These are phyloP conservation scores for Drosophila recens DNA, from an alignment of 2,888 invertebrate species.

Conservation along the genomic window DNA sequence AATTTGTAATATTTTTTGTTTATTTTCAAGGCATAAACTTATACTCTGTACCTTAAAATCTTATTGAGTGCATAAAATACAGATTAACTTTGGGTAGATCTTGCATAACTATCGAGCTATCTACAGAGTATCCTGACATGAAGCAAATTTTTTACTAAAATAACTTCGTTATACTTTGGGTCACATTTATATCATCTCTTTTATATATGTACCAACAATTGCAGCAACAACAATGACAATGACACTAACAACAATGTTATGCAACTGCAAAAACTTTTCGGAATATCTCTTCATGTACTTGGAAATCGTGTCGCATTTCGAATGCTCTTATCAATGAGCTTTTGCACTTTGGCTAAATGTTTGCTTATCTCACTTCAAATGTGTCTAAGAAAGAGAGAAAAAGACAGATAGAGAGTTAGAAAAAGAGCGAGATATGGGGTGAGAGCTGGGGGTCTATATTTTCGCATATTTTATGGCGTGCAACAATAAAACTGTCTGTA, in stretches of 20 bases:
- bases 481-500: slow-evolving; percentile 59
- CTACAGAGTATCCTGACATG: background rate
- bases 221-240: background rate
- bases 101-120: background rate
- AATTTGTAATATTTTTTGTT: too few species aligned
- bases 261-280: slow-evolving; percentile 19
- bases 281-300: background rate
- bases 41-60: too few species aligned
- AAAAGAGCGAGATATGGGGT: background rate
- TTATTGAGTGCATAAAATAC: too few species aligned
- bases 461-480: slow-evolving; percentile 33
- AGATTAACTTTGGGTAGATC: too few species aligned
- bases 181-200: background rate
- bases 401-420: background rate
- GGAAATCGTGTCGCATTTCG: slow-evolving; percentile 6
- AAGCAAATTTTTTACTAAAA: background rate
- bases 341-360: slow-evolving; percentile 36
- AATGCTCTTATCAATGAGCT: slow-evolving; percentile 44
- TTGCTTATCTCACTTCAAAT: slow-evolving; percentile 4
- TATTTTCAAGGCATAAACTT: too few species aligned
- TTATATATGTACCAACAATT: background rate
- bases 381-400: background rate
- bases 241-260: slow-evolving; percentile 25
- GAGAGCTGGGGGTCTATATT: slow-evolving; percentile 17
- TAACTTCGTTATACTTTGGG: too few species aligned